Conservation (phyloP, 2,888 invertebrate species). For the Acanthosepion esculentum region DNA sequence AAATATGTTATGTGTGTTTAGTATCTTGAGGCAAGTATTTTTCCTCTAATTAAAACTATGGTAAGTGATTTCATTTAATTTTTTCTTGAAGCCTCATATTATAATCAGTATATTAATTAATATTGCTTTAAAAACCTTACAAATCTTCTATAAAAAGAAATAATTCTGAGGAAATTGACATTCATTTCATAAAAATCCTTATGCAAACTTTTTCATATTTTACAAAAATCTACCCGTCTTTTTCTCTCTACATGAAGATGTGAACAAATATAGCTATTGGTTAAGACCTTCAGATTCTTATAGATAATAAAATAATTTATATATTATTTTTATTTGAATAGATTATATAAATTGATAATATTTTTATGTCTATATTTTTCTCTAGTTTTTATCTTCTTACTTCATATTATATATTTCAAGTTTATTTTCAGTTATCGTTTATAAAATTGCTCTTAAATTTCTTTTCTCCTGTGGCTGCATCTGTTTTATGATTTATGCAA, state of each 20-base stretch:
- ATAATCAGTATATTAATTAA: too few species aligned
- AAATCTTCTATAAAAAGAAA: not conserved
- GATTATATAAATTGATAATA: too few species aligned
- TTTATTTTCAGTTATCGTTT: too few species aligned
- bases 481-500: not conserved
- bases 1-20: too few species aligned
- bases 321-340: not conserved
- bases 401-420: too few species aligned
- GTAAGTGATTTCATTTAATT: not conserved
- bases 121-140: not conserved
- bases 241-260: not conserved
- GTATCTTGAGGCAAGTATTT: too few species aligned
- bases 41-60: too few species aligned
- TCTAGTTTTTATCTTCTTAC: too few species aligned
- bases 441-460: too few species aligned
- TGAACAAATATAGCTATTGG: not conserved
- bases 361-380: too few species aligned
- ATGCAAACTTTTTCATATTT: not conserved
- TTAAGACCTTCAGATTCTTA: not conserved
- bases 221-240: too few species aligned
- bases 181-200: not conserved
- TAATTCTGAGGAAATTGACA: not conserved
- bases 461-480: not conserved
- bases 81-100: too few species aligned
- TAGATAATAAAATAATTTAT: not conserved